Evolutionary conservation across 2,797 vertebrate genomes (phyloP), one percentile per base, ranked within the genome.

Genomic region (Stomatorhinus walkeri): DNA sequence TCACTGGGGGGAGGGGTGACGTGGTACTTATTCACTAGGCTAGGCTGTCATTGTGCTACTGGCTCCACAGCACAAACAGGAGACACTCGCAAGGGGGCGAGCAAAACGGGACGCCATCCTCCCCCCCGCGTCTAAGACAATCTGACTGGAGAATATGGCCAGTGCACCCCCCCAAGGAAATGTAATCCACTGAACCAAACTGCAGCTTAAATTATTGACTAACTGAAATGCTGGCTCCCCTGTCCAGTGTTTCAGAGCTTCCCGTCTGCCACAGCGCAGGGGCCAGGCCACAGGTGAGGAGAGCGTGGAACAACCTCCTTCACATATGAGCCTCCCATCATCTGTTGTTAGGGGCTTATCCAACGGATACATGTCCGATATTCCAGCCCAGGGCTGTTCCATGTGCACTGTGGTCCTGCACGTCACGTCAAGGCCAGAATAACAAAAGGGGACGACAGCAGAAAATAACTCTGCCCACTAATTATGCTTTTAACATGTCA

Each of bases 151-250:
- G 87, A 89, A 68, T 59, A 89, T 89, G 52, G 89, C 81, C 46
- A 51, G 89, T 51, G 49, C 88, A 91, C 91, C 90, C 93, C 92
- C 91, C 90, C 28, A 32, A 90, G 90, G 94, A 92, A 95, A 92
- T 89, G 93, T 90, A 94, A 95, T 94, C 94, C 93, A 91, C 22
- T 91, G 52, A 92, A 64, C 89, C 14, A 88, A 90, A 91, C 87
- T 92, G 93, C 93, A 91, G 91, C 88, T 52, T 93, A 93, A 94
- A 94, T 95, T 95, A 95, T 93, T 95, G 92, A 95, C 93, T 5
- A 52, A 89, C 92, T 92, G 92, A 90, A 92, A 91, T 91, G 91
- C 88, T 87, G 54, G 93, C 87, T 87, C 49, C 59, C 87, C 90
- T 91, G 90, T 89, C 52, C 64, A 91, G 87, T 68, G 46, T 87